Evolutionary conservation across 2,113 vertebrate genomes (phyloP), one percentile per base, ranked within the genome.

Genomic region (Etheostoma spectabile): DNA sequence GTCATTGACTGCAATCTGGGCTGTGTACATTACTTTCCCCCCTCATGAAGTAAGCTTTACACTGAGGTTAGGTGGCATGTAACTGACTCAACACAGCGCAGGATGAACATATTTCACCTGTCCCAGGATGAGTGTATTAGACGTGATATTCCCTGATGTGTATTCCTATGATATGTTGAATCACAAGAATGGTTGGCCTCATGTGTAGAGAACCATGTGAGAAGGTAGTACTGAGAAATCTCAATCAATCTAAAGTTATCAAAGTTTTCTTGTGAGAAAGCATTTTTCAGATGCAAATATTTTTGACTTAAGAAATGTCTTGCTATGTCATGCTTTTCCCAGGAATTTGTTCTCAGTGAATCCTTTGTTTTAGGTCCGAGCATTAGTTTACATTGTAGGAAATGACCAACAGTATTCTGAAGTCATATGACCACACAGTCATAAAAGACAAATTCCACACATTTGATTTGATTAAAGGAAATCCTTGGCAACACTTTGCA

Each of bases 91-190:
- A 30, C 7, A 63, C 11, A 11, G 78, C 92, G 95, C 0, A 96
- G 98, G 88, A 96, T 95, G 90, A 98, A 96, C 72, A 93, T 99
- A 19, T 95, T 98, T 13, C 95, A 96, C 79, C 86, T 99, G 79
- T 96, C 95, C 8, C 16, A 71, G 0, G 22, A 87, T 0, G 98
- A 99, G 82, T 96, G 94, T 79, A 89, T 94, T 64, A 94, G 93
- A 45, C 0, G 97, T 96, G 0, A 91, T 97, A 95, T 99, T 99
- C 85, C 92, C 84, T 0, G 89, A 97, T 38, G 95, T 97, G 77
- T 97, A 75, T 0, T 82, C 97, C n/a, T 99, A 98, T 1, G 97
- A 99, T 15, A 91, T 99, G 21, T 99, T 99, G 30, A 30, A 30
- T 30, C 30, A 30, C 30, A 30, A 69, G 1, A 93, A 80, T 0